phyloP scores from a whole-genome alignment of 2,888 invertebrate species.

The Drosophila koepferae region DNA sequence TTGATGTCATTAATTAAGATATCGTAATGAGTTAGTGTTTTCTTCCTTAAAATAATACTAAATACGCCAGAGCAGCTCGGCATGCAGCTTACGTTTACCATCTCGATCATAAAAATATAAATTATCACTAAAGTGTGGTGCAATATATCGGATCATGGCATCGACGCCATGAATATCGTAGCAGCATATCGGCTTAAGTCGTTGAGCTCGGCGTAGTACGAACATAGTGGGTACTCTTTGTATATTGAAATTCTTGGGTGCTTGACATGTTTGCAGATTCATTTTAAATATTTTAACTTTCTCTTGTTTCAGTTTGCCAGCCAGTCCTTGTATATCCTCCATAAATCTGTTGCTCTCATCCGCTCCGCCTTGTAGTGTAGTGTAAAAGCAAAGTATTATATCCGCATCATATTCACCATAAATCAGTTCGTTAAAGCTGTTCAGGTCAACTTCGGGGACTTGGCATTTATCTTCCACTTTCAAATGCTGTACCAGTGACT shows the following conservation, averaged over 20 bases:
- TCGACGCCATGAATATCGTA: slow-evolving; percentile 3
- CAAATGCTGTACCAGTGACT: not conserved
- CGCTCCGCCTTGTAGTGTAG: slow-evolving; percentile 6
- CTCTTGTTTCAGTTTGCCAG: slow-evolving; percentile 36
- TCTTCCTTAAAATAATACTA: slow-evolving; percentile 11
- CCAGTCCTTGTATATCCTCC: slow-evolving; percentile 14
- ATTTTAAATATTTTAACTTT: slow-evolving; percentile 53
- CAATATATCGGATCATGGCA: slow-evolving; percentile 38
- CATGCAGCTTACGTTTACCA: slow-evolving; percentile 23
- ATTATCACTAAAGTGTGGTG: slow-evolving; percentile 34
- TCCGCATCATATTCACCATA: slow-evolving; percentile 28
- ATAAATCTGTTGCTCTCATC: not conserved
- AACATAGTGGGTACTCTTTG: slow-evolving; percentile 36
- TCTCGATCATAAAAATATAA: slow-evolving; percentile 37
- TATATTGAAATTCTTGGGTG: slow-evolving; percentile 49
- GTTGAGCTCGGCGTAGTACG: slow-evolving; percentile 32
- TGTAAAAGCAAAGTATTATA: slow-evolving; percentile 47
- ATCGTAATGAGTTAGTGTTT: not conserved
- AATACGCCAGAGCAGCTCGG: slow-evolving; percentile 29
- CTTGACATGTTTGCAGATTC: slow-evolving; percentile 24
- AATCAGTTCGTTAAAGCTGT: slow-evolving; percentile 51
- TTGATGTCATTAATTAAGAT: not conserved
- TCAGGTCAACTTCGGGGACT: slow-evolving; percentile 42
- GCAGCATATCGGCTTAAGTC: slow-evolving; percentile 35
- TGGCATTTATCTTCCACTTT: slow-evolving; percentile 6